phyloP scores from a whole-genome alignment of 1,140 invertebrate species.

The Nasonia vitripennis region DNA sequence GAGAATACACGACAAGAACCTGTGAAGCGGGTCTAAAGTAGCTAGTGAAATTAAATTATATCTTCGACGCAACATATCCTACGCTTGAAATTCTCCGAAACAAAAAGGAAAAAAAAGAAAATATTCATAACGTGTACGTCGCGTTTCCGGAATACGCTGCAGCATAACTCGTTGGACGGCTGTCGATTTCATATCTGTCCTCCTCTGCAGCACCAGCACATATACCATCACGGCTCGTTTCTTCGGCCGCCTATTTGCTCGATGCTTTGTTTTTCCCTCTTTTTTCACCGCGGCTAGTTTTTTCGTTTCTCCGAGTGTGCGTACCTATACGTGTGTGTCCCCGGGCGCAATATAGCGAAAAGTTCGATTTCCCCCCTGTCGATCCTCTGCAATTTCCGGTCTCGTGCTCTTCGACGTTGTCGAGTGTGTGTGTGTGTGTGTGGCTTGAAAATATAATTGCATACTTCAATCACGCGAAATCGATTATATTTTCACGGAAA shows the following conservation, averaged over 20 bases:
- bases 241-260: neutral
- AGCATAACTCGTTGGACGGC: neutral
- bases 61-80: no score
- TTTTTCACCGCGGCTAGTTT: neutral
- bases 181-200: slow-evolving; percentile 31
- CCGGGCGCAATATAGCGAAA: neutral
- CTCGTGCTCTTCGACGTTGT: neutral
- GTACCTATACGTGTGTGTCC: no score
- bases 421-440: no score
- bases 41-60: no score
- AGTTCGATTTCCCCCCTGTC: neutral
- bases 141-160: slow-evolving; percentile 17
- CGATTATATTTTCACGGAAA: no score
- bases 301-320: neutral
- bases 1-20: no score
- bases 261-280: neutral
- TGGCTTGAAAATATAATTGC: no score
- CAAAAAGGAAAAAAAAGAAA: neutral
- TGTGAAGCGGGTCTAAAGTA: no score
- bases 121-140: neutral
- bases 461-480: no score
- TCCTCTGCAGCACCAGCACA: neutral
- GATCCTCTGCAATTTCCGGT: neutral
- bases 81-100: no score
- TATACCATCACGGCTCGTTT: neutral